These are phyloP conservation scores for Drosophila orosa DNA, from an alignment of 1,140 invertebrate genomes.

Conservation along the genomic window DNA sequence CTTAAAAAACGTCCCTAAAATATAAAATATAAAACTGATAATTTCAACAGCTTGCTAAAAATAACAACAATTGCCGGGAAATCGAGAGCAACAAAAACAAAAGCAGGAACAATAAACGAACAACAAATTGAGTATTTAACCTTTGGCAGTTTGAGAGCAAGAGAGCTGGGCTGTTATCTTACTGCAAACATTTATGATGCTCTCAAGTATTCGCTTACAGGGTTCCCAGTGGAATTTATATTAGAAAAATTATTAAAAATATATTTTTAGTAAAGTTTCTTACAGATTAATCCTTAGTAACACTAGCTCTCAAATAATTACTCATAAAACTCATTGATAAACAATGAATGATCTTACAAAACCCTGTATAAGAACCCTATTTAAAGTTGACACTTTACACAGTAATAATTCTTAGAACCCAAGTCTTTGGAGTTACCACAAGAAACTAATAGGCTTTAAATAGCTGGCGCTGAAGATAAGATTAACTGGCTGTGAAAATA, in stretches of 20 bases:
- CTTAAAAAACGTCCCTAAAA: neutral
- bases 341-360: neutral
- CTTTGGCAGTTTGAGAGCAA: slow-evolving; percentile 59
- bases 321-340: neutral
- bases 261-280: too few relatives aligned
- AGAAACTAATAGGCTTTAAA: slow-evolving; percentile 3
- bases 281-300: neutral
- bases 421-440: neutral
- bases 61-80: slow-evolving; percentile 59
- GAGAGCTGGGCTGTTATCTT: slow-evolving; percentile 33
- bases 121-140: slow-evolving; percentile 80
- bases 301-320: neutral
- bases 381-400: neutral
- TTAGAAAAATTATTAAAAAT: neutral
- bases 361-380: neutral
- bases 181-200: slow-evolving; percentile 14
- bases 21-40: slow-evolving; percentile 16
- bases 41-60: slow-evolving; percentile 51
- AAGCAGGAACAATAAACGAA: slow-evolving; percentile 50
- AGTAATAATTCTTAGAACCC: slow-evolving; percentile 1
- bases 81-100: slow-evolving; percentile 32
- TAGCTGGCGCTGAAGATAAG: slow-evolving; percentile 13
- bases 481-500: slow-evolving; percentile 15
- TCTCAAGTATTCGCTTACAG: slow-evolving; percentile 7
- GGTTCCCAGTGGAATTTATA: neutral